Evolutionary conservation across 2,797 vertebrate species (phyloP).

Genomic region (Spinibarbus caldwelli): DNA sequence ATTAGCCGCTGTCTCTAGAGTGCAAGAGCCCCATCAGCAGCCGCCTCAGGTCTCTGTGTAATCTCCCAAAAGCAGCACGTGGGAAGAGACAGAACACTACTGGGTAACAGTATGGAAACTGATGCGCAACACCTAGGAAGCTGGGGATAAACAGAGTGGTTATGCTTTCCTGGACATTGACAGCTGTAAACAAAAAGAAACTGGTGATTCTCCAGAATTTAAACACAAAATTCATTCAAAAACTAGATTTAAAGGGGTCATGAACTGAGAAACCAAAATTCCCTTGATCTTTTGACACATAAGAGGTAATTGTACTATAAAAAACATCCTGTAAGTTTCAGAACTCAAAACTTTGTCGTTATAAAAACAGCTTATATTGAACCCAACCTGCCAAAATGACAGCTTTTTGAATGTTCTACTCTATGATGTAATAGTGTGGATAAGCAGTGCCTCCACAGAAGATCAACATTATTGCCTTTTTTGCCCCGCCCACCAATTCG

Average conservation of each 20-base stretch:
- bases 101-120: constrained; percentile 24
- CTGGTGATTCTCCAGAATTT: neutral
- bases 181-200: neutral
- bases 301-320: too few relatives aligned
- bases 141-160: constrained; percentile 20
- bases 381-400: too few relatives aligned
- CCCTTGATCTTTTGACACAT: too few relatives aligned
- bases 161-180: neutral
- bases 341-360: too few relatives aligned
- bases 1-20: constrained; percentile 57
- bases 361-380: too few relatives aligned
- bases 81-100: constrained; percentile 9
- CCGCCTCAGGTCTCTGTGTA: constrained; percentile 23
- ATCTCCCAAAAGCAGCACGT: constrained; percentile 27
- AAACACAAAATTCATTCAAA: neutral
- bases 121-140: constrained; percentile 35
- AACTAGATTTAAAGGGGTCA: neutral
- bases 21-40: constrained; percentile 29
- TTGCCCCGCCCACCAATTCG: too few relatives aligned
- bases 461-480: too few relatives aligned
- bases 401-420: too few relatives aligned
- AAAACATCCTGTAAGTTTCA: too few relatives aligned
- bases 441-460: too few relatives aligned
- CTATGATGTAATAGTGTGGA: too few relatives aligned
- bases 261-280: too few relatives aligned